A percentile compares a stretch with the other conserved stretches of the same genome.
These are phyloP conservation scores for Punctoribates punctum DNA, from an alignment of 2,888 invertebrate species.

Conservation along the genomic window DNA sequence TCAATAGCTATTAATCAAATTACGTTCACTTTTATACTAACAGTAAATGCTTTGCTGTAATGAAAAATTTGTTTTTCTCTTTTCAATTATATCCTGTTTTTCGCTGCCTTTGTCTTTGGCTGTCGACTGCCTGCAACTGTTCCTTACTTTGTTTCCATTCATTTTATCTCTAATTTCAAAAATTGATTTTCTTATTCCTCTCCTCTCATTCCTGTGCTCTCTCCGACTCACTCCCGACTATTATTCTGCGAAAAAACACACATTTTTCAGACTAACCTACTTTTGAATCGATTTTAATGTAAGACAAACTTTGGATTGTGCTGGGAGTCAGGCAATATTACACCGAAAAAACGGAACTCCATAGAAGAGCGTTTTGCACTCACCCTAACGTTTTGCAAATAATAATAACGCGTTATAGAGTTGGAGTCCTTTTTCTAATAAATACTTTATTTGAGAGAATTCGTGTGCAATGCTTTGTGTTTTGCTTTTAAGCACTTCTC, in stretches of 20 bases:
- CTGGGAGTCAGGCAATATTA: not conserved
- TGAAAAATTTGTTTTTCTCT: conserved; percentile 16
- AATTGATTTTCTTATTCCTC: conserved; percentile 1
- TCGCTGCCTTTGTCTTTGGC: not conserved
- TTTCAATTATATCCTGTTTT: not conserved
- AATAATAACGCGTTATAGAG: conserved; percentile 19
- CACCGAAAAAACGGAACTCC: not conserved
- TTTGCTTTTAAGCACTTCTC: conserved; percentile 32
- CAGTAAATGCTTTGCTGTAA: not conserved
- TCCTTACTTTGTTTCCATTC: not conserved
- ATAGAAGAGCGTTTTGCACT: not conserved
- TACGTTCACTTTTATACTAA: not conserved
- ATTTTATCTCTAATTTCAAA: conserved; percentile 23
- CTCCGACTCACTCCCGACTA: not conserved
- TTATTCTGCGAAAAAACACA: not conserved
- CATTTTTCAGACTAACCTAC: not conserved
- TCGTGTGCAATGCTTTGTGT: not conserved
- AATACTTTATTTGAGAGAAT: conserved; percentile 31
- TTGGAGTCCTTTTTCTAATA: conserved; percentile 5
- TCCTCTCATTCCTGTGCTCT: not conserved
- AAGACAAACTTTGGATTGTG: not conserved
- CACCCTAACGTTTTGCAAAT: conserved; percentile 20
- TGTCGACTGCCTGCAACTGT: not conserved
- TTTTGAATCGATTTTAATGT: conserved; percentile 4
- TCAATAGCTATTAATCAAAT: conserved; percentile 26